Evolutionary conservation across 2,113 vertebrate species (phyloP), one percentile per base, ranked within the genome.

Genomic region (Varanus salvator): DNA sequence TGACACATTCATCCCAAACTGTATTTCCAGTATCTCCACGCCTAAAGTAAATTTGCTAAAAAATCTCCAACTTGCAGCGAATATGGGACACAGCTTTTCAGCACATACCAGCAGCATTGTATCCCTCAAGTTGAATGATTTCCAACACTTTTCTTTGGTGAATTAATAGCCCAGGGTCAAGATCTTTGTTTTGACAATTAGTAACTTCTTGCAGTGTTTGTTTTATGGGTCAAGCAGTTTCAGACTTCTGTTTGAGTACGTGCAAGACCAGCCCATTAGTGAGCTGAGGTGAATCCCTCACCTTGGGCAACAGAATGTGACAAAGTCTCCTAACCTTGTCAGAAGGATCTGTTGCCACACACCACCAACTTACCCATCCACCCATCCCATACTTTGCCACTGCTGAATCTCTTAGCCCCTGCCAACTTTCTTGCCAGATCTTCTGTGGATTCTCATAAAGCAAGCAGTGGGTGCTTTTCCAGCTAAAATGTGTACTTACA

Each of bases 21-120:
- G 21, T 8, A 72, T 11, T 85, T 72, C 64, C 48, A 7, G 11
- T 27, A 31, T 44, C 34, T n/a, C 9, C 50, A 75, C 15, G 27
- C 21, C 27, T 57, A 76, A 66, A 87, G 83, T 84, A 88, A 93
- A 93, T 92, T 44, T 80, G 23, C 74, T 78, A 23, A 82, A 66
- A 91, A 94, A 83, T 52, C 54, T 88, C 90, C 4, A 90, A 80
- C 52, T 76, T 80, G 60, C 4, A 21, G 76, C 7, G 17, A 88
- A 88, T 90, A 38, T 38, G 92, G 86, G 68, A 89, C 83, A 78
- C 57, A 0, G 0, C 54, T 91, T 92, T 75, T 15, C 76, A 87
- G 52, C 38, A 91, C 84, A 90, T 52, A 31, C 92, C 84, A 69
- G 48, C 82, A 82, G 82, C 44, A 88, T 68, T 23, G 48, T 29